phyloP scores from a whole-genome alignment of 1,140 invertebrate genomes.

The Nixonia krombeini region DNA sequence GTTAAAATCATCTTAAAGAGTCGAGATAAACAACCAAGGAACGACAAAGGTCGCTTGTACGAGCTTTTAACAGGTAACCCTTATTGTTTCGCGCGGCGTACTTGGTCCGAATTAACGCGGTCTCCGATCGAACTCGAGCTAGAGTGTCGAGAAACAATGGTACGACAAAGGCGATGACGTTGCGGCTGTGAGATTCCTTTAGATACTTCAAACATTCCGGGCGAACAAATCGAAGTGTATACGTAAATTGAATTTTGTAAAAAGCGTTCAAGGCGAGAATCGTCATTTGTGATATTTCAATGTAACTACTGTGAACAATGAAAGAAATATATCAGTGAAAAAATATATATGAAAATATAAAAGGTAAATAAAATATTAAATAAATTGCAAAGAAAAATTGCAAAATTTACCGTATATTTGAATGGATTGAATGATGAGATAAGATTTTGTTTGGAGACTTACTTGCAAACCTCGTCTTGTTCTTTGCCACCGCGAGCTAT shows the following conservation, averaged over 20 bases:
- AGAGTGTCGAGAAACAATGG: constrained; percentile 35
- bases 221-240: no score
- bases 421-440: constrained; percentile 1
- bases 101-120: constrained; percentile 43
- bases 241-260: no score
- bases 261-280: constrained; percentile 18
- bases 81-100: constrained; percentile 34
- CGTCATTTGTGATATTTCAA: constrained; percentile 53
- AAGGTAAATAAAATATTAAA: no score
- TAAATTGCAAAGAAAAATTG: background rate
- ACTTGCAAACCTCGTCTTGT: constrained; percentile 55
- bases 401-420: no score
- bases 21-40: constrained; percentile 40
- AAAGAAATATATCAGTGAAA: no score
- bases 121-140: constrained; percentile 40
- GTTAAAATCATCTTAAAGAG: constrained; percentile 36
- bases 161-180: constrained; percentile 42
- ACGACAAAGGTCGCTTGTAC: constrained; percentile 40
- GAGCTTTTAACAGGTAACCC: constrained; percentile 42
- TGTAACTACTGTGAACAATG: constrained; percentile 25
- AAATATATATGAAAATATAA: no score
- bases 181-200: constrained; percentile 33
- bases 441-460: constrained; percentile 5
- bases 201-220: constrained; percentile 30
- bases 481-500: constrained; percentile 57